Base-by-base conservation (phyloP, 2,113 vertebrate species). In the Coturnix japonica region DNA sequence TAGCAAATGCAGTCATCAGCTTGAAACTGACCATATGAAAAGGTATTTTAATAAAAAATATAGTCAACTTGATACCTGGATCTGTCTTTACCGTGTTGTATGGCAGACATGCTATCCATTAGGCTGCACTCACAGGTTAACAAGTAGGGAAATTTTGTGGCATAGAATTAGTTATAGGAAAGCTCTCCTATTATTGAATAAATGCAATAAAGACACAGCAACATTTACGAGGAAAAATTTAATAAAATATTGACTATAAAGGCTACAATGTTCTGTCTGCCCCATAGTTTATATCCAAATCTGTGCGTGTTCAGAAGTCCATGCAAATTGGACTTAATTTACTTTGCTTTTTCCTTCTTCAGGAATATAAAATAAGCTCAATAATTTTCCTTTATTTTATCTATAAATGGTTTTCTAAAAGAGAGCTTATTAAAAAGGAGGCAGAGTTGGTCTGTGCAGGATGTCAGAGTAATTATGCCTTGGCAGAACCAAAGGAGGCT, bases 11-110 rank as follows among this genome's bases (percentile, higher is more conserved):
- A 91, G 94, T 88, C 91, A 95, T 95, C 90, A 89, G 89, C 85
- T 96, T 97, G 95, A 97, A 95, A 96, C 41, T 35, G 78, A 92
- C 74, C 88, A 56, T 94, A 92, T 97, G 97, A 97, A 97, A 95
- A 86, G 81, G 80, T 92, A 95, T 90, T 96, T 94, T 95, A 95
- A 95, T 95, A 95, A 97, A 97, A 88, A 91, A 95, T 94, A 81
- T 59, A 89, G 81, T 90, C 94, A 91, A 81, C 84, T 94, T 75
- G 87, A 93, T 89, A 89, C 91, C 72, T 44, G 65, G 94, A 73
- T 91, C 73, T 64, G 64, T 47, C 53, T 93, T 95, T 90, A 82
- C 69, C 94, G 91, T 76, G 91, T 80, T 92, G 91, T 87, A 87
- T 81, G 85, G 90, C 94, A 95, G 94, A 95, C 73, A 81, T 65